These are phyloP conservation scores for Cerceris rybyensis DNA, from an alignment of 2,888 invertebrate genomes.

Conservation along the genomic window DNA sequence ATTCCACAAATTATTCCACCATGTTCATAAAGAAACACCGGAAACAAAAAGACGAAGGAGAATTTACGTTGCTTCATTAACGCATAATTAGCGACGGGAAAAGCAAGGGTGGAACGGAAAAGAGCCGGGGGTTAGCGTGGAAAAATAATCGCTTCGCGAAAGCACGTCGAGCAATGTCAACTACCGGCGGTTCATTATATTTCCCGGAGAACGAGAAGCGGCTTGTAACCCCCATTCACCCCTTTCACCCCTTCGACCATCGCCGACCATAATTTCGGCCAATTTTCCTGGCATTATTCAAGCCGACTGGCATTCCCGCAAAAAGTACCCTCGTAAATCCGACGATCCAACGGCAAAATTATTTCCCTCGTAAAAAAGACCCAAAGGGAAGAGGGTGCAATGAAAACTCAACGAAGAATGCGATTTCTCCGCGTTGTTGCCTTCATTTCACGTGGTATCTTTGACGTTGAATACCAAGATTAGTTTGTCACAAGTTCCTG, in stretches of 20 bases:
- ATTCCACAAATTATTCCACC: no score
- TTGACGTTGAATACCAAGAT: no score
- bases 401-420: not conserved
- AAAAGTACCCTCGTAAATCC: conserved; percentile 52
- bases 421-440: not conserved
- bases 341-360: conserved; percentile 43
- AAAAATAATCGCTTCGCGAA: conserved; percentile 5
- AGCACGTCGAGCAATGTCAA: not conserved
- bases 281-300: conserved; percentile 53
- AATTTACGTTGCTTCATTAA: not conserved
- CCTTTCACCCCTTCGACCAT: not conserved
- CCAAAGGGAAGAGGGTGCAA: not conserved
- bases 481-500: no score
- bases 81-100: not conserved
- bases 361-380: conserved; percentile 33
- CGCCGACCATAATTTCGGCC: conserved; percentile 50
- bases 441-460: not conserved
- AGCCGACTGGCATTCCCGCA: conserved; percentile 4
- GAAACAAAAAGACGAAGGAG: not conserved
- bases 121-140: not conserved
- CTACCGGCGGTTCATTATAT: conserved; percentile 32
- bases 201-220: conserved; percentile 8
- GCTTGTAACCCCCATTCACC: not conserved
- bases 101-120: not conserved
- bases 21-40: no score